These are phyloP conservation scores for Pocillopora grandis DNA, from an alignment of 92 coral and sea anemone genomes.

Conservation along the genomic window DNA sequence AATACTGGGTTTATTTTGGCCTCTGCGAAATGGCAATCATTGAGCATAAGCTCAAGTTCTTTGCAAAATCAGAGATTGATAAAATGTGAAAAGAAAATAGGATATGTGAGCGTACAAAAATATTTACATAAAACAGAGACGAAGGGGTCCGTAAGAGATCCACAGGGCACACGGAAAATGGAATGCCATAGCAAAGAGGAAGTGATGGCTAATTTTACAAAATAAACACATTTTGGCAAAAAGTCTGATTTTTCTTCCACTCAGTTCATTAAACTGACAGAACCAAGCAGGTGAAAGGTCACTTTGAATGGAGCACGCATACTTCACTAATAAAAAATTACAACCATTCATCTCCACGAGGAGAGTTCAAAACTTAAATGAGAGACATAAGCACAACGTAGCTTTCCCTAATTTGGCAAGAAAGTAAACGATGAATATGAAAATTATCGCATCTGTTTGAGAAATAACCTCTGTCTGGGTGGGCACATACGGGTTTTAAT, in stretches of 20 bases:
- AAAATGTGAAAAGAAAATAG: not conserved
- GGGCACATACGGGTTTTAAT: not conserved
- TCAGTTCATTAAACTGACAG: not conserved
- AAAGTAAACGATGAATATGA: not conserved
- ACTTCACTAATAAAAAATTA: constrained; percentile 5
- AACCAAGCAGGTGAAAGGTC: constrained; percentile 28
- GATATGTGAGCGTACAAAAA: not conserved
- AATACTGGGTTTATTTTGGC: not conserved
- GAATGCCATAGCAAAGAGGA: constrained; percentile 4
- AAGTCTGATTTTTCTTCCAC: not conserved
- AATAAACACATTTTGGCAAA: constrained; percentile 13
- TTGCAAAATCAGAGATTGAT: not conserved
- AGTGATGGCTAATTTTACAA: constrained; percentile 8
- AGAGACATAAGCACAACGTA: not conserved
- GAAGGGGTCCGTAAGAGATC: too few relatives aligned
- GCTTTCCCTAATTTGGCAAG: not conserved
- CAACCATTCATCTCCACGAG: not conserved
- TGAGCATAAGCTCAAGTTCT: not conserved
- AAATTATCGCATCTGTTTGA: not conserved
- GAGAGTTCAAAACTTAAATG: constrained; percentile 1
- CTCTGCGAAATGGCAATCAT: constrained; percentile 1
- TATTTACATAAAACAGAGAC: not conserved
- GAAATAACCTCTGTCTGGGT: constrained; percentile 5
- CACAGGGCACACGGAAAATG: not conserved
- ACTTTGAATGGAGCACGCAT: constrained; percentile 3